Evolutionary conservation across 2,888 invertebrate genomes (phyloP).

Genomic region (Poecilobothrus nobilitatus): DNA sequence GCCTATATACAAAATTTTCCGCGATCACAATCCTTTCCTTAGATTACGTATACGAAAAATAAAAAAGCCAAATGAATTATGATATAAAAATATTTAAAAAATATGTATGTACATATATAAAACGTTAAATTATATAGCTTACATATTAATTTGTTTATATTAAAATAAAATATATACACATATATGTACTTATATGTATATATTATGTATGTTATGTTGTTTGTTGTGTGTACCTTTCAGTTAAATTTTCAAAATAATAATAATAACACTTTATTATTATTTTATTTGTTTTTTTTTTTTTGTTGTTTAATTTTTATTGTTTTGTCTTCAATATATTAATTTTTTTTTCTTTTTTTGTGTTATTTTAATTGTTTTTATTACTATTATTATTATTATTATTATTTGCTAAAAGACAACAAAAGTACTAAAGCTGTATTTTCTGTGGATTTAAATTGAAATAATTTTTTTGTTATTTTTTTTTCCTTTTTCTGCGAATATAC

Average conservation of each 20-base stretch:
- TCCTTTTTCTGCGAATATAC: not conserved
- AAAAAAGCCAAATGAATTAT: no score
- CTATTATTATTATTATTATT: not conserved
- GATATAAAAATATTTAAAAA: no score
- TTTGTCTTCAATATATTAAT: not conserved
- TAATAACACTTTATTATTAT: not conserved
- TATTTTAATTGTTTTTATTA: not conserved
- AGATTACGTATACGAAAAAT: no score
- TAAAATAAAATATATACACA: no score
- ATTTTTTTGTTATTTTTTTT: not conserved
- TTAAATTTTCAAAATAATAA: not conserved
- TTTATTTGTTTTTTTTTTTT: not conserved
- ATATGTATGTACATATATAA: no score
- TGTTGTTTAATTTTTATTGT: not conserved
- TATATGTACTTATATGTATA: not conserved
- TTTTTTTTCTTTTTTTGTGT: not conserved
- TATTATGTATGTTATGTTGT: not conserved
- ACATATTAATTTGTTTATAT: no score
- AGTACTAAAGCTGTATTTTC: slow-evolving; percentile 1
- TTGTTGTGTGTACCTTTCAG: not conserved
- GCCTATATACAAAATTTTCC: no score
- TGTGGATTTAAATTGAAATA: not conserved
- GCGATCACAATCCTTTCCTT: no score
- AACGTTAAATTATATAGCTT: no score
- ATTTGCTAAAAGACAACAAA: not conserved